A percentile compares a stretch with the other conserved stretches of the same genome.
These are phyloP conservation scores for Sphaerophoria taeniata DNA, from an alignment of 2,888 invertebrate species.

Conservation along the genomic window DNA sequence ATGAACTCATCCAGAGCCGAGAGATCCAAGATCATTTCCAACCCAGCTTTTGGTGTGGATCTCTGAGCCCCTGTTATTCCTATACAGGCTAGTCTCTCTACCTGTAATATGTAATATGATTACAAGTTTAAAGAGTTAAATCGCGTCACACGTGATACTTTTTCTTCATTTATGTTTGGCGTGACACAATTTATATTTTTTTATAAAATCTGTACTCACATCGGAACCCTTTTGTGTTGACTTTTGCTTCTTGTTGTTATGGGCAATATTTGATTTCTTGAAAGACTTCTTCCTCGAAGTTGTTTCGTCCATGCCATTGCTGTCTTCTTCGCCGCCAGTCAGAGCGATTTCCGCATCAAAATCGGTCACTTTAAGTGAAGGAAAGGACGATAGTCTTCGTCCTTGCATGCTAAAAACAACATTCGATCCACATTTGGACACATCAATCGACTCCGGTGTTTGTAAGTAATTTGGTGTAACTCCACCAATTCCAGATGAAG, in stretches of 20 bases:
- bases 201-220: constrained; percentile 14
- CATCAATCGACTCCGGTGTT: constrained; percentile 44
- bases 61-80: too few species aligned
- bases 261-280: constrained; percentile 23
- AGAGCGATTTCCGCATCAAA: constrained; percentile 43
- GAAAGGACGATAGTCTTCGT: constrained; percentile 47
- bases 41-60: too few species aligned
- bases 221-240: neutral
- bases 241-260: neutral
- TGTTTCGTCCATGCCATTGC: constrained; percentile 1
- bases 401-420: constrained; percentile 63
- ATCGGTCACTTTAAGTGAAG: constrained; percentile 34
- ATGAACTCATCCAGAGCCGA: too few species aligned
- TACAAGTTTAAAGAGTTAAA: too few species aligned
- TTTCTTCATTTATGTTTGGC: too few species aligned
- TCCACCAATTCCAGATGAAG: constrained; percentile 7
- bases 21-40: too few species aligned
- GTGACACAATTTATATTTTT: neutral
- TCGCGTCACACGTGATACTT: too few species aligned
- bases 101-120: too few species aligned
- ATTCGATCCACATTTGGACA: constrained; percentile 35
- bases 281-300: neutral
- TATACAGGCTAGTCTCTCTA: too few species aligned
- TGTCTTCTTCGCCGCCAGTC: constrained; percentile 12
- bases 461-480: constrained; percentile 44